phyloP scores from a whole-genome alignment of 1,140 invertebrate genomes.

The Arctopsyche grandis region DNA sequence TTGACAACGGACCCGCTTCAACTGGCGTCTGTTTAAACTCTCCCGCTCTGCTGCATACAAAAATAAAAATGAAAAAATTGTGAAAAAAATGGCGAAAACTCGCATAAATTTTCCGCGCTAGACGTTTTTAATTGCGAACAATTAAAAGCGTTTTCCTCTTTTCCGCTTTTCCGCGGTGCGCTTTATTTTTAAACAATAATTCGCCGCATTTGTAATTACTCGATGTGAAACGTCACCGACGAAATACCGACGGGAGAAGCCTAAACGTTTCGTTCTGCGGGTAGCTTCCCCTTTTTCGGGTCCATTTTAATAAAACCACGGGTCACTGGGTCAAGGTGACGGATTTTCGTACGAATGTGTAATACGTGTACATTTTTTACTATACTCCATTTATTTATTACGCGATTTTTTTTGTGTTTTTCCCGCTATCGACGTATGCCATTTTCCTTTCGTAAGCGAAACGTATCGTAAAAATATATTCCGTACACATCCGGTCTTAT shows the following conservation, averaged over 20 bases:
- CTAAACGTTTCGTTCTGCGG: too few species aligned
- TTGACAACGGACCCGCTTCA: conserved; percentile 26
- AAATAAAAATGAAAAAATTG: background rate
- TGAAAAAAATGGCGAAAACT: conserved; percentile 11
- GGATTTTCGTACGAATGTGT: background rate
- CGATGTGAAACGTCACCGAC: background rate
- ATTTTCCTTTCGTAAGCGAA: conserved; percentile 17
- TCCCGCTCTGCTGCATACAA: background rate
- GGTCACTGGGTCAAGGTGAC: background rate
- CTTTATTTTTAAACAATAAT: conserved; percentile 19
- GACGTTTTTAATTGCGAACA: conserved; percentile 39
- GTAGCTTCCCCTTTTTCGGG: too few species aligned
- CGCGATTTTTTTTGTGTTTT: conserved; percentile 5
- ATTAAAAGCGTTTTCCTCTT: conserved; percentile 34
- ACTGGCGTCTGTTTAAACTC: background rate
- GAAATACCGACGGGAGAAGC: too few species aligned
- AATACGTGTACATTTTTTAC: conserved; percentile 18
- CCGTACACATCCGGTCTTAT: conserved; percentile 33
- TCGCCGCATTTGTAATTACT: conserved; percentile 3
- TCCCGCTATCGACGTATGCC: background rate
- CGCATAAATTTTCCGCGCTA: conserved; percentile 41
- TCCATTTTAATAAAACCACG: background rate
- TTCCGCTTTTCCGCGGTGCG: conserved; percentile 13
- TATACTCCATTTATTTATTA: background rate
- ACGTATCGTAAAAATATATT: conserved; percentile 34